Evolutionary conservation across 2,113 vertebrate genomes (phyloP), one percentile per base, ranked within the genome.

Genomic region (Alosa alosa): DNA sequence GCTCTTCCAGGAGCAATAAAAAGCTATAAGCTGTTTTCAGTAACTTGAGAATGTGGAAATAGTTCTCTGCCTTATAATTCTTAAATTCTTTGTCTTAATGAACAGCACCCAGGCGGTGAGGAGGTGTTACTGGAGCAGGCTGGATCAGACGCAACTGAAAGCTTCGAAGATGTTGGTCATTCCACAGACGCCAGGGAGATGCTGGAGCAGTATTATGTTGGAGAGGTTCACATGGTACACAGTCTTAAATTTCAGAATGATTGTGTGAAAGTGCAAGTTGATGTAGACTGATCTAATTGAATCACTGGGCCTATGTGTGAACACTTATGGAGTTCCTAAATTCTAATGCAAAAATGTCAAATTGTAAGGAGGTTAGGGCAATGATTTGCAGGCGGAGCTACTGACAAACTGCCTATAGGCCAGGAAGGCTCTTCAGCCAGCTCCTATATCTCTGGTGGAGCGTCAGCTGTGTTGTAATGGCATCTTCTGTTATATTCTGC

Each of bases 121-220:
- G 97, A 99, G 87, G 97, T 99, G 88, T 87, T 99, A 89, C 90
- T 99, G 1, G 97, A 99, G 86, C 97, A 98, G 91, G 98, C 96
- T 0, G 98, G 98, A 11, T 82, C 88, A 25, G 97, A 99, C 85
- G 97, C 97, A 75, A 98, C 97, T 0, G 98, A 99, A 92, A 97
- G 96, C 89, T 99, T 99, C 36, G 98, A 99, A 87, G 98, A 99
- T 55, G 97, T 99, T 0, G 98, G 98, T 13, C 98, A 99, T 89
- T 99, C 98, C 50, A 90, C 85, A 17, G 98, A 99, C 68, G 98
- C 98, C 91, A 95, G 96, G 89, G 97, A 98, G 57, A 98, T 99
- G 97, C 97, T 99, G 0, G 93, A 95, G 89, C 96, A 99, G 90
- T 99, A 96, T 93, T 96, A 93, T 82, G 88, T 99, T 0, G 98